Evolutionary conservation across 2,888 invertebrate genomes (phyloP).

Genomic region (Cheilosia pagana): DNA sequence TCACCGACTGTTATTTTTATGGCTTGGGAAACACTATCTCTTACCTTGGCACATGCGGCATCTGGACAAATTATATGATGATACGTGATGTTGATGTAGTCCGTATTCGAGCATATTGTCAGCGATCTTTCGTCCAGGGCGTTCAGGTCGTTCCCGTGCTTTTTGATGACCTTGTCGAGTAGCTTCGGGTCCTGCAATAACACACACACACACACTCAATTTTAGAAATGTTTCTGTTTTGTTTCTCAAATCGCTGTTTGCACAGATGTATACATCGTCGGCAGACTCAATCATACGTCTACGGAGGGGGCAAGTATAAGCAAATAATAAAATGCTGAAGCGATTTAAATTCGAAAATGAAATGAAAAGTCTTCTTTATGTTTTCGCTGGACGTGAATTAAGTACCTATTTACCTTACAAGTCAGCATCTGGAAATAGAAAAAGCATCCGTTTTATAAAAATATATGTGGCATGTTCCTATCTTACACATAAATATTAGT

Average conservation of each 20-base stretch:
- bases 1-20: background rate
- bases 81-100: constrained; percentile 99
- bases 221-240: background rate
- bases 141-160: constrained; percentile 88
- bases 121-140: constrained; percentile 95
- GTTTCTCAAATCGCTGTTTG: background rate
- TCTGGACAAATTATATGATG: constrained; percentile 98
- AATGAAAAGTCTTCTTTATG: constrained; percentile 11
- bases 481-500: constrained; percentile 36
- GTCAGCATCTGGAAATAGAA: constrained; percentile 71
- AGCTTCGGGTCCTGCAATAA: constrained; percentile 91
- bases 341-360: constrained; percentile 11
- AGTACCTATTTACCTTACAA: constrained; percentile 73
- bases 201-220: constrained; percentile 40
- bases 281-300: constrained; percentile 3
- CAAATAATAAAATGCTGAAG: constrained; percentile 34
- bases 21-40: constrained; percentile 31
- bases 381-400: constrained; percentile 29
- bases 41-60: constrained; percentile 96
- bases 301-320: background rate
- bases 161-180: constrained; percentile 89
- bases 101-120: constrained; percentile 98
- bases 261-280: background rate
- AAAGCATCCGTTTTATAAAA: constrained; percentile 47
- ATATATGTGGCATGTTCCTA: constrained; percentile 26